Evolutionary conservation across 2,888 invertebrate species (phyloP), one percentile per base, ranked within the genome.

Genomic region (Leptinotarsa peninsularis): DNA sequence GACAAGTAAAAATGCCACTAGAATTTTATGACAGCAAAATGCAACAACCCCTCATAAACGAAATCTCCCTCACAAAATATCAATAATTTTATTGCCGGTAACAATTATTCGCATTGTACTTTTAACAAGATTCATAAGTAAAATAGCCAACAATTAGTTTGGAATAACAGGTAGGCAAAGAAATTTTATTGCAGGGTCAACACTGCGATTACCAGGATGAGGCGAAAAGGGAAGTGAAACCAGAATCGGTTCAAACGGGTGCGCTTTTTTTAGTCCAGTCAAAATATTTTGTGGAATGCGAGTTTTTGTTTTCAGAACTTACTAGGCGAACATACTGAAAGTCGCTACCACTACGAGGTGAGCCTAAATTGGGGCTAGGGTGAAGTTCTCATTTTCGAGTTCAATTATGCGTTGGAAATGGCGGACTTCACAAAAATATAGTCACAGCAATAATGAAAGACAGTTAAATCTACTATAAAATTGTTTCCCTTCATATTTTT

Each of bases 71-170:
- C n/a, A 52, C 21, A 23, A 58, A 23, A 0, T 15, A 58, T 21
- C 58, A 18, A 21, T 15, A 58, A 15, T 58, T 58, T 15, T 58
- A 58, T 23, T 58, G 58, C 4, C 4, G 58, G 14, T 23, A 14
- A 58, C 23, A 23, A 58, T 15, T 58, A 23, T 23, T 58, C 58
- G 18, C 58, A 58, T 58, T 58, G 58, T 58, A 23, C 23, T 58
- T 58, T 58, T 58, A 58, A 58, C 58, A 58, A 58, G 58, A 58
- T 58, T 58, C 58, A 58, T 58, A 58, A 58, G 58, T 58, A 58
- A 58, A 58, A 58, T 27, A 14, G 23, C 58, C 58, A 23, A 58
- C 58, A 58, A 58, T 58, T 58, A 13, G 23, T 23, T 14, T 23
- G 58, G 3, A 58, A 15, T 13, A 58, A 58, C 58, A 58, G 58